Percentiles rank a stretch among this genome's conserved stretches.
Conservation (phyloP, 2,888 invertebrate genomes). For the Drosophila lutescens region DNA sequence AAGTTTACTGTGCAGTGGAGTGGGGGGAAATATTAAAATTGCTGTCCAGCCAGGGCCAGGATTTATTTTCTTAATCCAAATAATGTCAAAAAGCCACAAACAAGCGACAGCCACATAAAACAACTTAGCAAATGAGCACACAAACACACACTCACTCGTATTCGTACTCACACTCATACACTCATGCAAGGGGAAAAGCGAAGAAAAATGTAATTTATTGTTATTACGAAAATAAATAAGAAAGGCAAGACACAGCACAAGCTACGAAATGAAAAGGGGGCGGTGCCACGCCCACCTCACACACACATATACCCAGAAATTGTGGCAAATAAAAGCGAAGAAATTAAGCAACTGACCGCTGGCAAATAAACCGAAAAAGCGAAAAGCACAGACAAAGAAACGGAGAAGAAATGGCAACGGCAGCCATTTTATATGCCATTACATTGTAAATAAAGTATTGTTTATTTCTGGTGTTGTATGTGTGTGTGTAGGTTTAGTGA, state of each 20-base stretch:
- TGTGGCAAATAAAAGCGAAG: slow-evolving; percentile 74
- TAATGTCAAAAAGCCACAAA: slow-evolving; percentile 79
- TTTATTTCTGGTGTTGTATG: slow-evolving; percentile 48
- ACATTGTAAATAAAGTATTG: slow-evolving; percentile 77
- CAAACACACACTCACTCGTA: slow-evolving; percentile 27
- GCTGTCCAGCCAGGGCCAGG: slow-evolving; percentile 49
- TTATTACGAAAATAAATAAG: slow-evolving; percentile 80
- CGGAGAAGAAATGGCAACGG: slow-evolving; percentile 42
- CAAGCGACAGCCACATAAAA: slow-evolving; percentile 78
- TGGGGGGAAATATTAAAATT: slow-evolving; percentile 42
- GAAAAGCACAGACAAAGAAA: slow-evolving; percentile 19
- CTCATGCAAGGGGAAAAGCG: slow-evolving; percentile 40
- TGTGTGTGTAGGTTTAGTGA: slow-evolving; percentile 24
- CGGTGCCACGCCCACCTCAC: slow-evolving; percentile 42
- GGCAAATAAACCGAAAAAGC: slow-evolving; percentile 59
- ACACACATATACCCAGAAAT: slow-evolving; percentile 38
- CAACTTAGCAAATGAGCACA: slow-evolving; percentile 73
- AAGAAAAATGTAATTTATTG: slow-evolving; percentile 79
- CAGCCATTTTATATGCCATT: slow-evolving; percentile 77
- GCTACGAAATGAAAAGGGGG: slow-evolving; percentile 27
- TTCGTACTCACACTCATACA: slow-evolving; percentile 15
- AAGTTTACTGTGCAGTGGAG: slow-evolving; percentile 6
- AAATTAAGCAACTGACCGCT: slow-evolving; percentile 75
- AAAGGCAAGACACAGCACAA: slow-evolving; percentile 46
- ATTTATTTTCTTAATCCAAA: slow-evolving; percentile 78